Percentiles rank a stretch among this genome's conserved stretches.
Evolutionary conservation across 2,113 vertebrate genomes (phyloP).

Genomic region (Cyrtonyx montezumae): DNA sequence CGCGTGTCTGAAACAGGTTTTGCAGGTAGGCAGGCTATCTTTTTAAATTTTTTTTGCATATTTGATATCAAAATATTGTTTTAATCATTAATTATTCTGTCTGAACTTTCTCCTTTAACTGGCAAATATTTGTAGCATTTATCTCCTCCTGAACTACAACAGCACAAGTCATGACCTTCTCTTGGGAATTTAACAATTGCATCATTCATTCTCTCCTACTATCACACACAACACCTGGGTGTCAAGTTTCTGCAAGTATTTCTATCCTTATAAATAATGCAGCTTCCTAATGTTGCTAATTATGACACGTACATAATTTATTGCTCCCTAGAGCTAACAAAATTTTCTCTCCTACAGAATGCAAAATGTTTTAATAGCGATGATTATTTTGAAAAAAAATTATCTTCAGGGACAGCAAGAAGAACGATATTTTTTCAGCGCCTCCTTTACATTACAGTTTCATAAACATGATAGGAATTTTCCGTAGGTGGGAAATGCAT

Average conservation of each 20-base stretch:
- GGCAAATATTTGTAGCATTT: slow-evolving; percentile 9
- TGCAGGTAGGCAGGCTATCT: neutral
- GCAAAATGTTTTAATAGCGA: neutral
- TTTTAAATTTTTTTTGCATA: neutral
- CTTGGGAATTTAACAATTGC: neutral
- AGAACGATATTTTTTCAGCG: neutral
- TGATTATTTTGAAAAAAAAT: neutral
- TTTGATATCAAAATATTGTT: neutral
- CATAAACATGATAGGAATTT: neutral
- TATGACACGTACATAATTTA: slow-evolving; percentile 26
- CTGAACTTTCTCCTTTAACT: neutral
- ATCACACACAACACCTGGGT: slow-evolving; percentile 5
- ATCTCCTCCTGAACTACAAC: neutral
- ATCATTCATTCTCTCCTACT: neutral
- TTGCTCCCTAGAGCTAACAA: neutral
- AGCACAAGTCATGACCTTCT: neutral
- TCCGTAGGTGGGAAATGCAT: neutral
- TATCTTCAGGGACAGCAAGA: neutral
- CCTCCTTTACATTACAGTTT: neutral
- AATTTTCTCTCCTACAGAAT: neutral
- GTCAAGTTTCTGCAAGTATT: neutral
- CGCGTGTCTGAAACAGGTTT: neutral
- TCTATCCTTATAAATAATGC: slow-evolving; percentile 31
- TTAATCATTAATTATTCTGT: neutral
- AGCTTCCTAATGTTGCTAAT: neutral